A percentile compares a stretch with the other conserved stretches of the same genome.
These are phyloP conservation scores for Peromyscus californicus DNA, from an alignment of 2,113 vertebrate genomes.

Conservation along the genomic window DNA sequence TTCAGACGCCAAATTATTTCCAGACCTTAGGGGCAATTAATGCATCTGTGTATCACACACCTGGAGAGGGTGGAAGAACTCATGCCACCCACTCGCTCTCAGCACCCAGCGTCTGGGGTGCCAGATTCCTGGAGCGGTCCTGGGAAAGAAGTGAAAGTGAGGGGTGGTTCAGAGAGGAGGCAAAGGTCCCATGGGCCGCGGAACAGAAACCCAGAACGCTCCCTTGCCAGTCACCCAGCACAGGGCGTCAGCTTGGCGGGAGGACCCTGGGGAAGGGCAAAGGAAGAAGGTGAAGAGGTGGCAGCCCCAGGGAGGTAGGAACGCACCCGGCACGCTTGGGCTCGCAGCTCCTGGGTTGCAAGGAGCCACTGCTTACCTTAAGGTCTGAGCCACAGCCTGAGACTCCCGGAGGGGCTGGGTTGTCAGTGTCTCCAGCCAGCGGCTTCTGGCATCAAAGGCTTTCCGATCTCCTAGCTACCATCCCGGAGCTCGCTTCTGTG, in stretches of 20 bases:
- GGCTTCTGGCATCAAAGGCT: not conserved
- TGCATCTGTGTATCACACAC: not conserved
- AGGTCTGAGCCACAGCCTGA: not conserved
- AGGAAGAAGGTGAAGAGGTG: not conserved
- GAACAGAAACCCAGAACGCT: not conserved
- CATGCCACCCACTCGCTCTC: not conserved
- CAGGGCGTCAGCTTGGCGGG: not conserved
- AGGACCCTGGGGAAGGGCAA: not conserved
- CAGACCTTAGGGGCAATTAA: not conserved
- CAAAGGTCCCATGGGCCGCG: rapidly evolving
- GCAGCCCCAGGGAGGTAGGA: not conserved
- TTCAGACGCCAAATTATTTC: not conserved
- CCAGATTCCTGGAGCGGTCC: not conserved
- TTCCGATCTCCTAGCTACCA: not conserved
- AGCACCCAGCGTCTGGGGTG: not conserved
- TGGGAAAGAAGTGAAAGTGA: rapidly evolving
- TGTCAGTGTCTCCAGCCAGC: not conserved
- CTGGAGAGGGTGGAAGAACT: not conserved
- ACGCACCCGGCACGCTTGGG: not conserved
- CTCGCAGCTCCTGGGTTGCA: not conserved
- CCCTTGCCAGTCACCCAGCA: not conserved
- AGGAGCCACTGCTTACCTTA: constrained; percentile 66
- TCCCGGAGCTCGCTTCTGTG: not conserved
- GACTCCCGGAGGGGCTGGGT: not conserved
- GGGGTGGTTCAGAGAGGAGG: not conserved